These are phyloP conservation scores for Zophobas morio DNA, from an alignment of 1,140 invertebrate genomes.

Conservation along the genomic window DNA sequence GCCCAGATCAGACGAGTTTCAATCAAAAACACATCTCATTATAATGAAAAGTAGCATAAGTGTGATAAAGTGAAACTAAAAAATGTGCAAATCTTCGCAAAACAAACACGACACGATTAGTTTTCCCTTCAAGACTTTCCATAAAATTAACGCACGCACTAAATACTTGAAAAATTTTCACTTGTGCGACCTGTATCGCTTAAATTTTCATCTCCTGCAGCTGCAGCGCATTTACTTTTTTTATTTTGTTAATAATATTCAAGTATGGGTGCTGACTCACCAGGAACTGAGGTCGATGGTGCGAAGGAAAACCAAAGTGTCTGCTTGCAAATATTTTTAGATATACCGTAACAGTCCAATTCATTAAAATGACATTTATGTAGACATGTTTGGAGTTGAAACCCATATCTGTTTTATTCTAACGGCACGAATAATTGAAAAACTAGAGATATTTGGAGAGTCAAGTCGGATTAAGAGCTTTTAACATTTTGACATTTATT, in stretches of 20 bases:
- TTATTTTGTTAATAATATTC: constrained; percentile 1
- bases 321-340: constrained; percentile 4
- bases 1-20: constrained; percentile 11
- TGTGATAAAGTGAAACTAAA: constrained; percentile 13
- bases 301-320: constrained; percentile 13
- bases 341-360: constrained; percentile 16
- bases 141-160: not conserved
- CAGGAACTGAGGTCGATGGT: not conserved
- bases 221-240: not conserved
- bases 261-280: constrained; percentile 7
- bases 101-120: constrained; percentile 2
- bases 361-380: constrained; percentile 14
- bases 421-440: constrained; percentile 16
- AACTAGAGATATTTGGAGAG: constrained; percentile 1
- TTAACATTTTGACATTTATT: constrained; percentile 11
- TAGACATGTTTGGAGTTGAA: constrained; percentile 10
- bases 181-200: too few species aligned
- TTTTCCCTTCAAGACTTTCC: not conserved
- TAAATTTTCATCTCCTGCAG: not conserved
- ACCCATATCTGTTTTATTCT: constrained; percentile 9
- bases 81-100: not conserved
- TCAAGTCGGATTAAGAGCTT: constrained; percentile 14
- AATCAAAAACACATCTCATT: not conserved
- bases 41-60: constrained; percentile 13
- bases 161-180: too few species aligned